A percentile compares a stretch with the other conserved stretches of the same genome.
Conservation (phyloP, 1,140 invertebrate genomes). For the Zophobas morio region DNA sequence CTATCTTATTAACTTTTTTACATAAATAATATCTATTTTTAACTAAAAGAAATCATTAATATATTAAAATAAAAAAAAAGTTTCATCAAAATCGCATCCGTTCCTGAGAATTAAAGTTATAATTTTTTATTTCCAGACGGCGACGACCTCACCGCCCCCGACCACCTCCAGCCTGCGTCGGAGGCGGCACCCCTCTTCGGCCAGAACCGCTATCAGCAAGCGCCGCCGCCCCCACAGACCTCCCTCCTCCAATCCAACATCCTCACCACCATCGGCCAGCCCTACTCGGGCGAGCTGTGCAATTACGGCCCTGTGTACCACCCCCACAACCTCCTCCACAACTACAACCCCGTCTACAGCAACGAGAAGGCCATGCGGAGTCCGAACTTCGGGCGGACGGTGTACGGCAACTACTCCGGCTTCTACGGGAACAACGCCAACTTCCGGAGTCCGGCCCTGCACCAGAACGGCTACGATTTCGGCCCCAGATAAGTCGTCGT, state of each 20-base stretch:
- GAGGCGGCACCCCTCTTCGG: conserved; percentile 45
- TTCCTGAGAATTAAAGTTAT: no score
- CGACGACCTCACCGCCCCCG: conserved; percentile 51
- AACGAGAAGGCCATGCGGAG: conserved; percentile 62
- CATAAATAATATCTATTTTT: no score
- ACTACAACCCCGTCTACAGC: conserved; percentile 65
- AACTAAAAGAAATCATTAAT: no score
- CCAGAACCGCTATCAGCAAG: conserved; percentile 60
- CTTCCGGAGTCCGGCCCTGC: conserved; percentile 58
- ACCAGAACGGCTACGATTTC: conserved; percentile 64
- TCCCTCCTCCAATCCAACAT: conserved; percentile 61
- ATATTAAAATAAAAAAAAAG: no score
- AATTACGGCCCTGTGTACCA: conserved; percentile 67
- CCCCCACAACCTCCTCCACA: conserved; percentile 65
- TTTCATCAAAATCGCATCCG: no score
- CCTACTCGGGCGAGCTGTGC: conserved; percentile 64
- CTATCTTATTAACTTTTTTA: no score
- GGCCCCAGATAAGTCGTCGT: conserved; percentile 59
- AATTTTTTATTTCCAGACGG: conserved; percentile 57
- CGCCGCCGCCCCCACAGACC: conserved; percentile 47
- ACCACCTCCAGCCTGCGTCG: conserved; percentile 29
- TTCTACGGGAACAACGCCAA: conserved; percentile 63
- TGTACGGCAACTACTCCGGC: conserved; percentile 63
- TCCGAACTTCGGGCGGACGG: conserved; percentile 59
- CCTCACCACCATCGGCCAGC: conserved; percentile 61